These are phyloP conservation scores for Odontocolon sp. DNA, from an alignment of 2,888 invertebrate species.

Conservation along the genomic window DNA sequence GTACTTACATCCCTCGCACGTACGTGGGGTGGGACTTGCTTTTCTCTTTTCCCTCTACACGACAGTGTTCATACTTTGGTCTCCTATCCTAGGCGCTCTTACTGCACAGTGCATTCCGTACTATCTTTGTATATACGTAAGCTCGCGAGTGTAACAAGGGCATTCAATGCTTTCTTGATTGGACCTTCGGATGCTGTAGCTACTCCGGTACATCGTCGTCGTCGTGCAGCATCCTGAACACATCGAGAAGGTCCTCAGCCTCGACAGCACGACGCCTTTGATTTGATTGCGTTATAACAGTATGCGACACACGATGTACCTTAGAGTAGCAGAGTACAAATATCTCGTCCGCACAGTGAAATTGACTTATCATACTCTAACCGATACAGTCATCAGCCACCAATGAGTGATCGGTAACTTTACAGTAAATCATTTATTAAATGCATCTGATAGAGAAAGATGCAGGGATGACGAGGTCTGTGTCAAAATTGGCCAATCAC, in stretches of 20 bases:
- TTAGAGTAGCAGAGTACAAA: constrained; percentile 12
- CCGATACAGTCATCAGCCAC: background rate
- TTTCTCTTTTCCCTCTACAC: constrained; percentile 11
- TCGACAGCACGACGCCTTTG: constrained; percentile 51
- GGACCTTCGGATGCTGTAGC: constrained; percentile 68
- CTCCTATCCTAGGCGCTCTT: too few relatives aligned
- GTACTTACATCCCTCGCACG: constrained; percentile 62
- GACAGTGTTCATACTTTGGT: background rate
- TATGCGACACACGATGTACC: constrained; percentile 36
- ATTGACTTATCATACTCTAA: background rate
- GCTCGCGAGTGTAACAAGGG: constrained; percentile 71
- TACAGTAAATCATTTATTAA: too few relatives aligned
- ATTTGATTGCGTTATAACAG: constrained; percentile 61
- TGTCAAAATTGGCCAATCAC: too few relatives aligned
- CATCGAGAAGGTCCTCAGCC: background rate
- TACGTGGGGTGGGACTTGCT: constrained; percentile 17
- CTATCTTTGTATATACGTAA: constrained; percentile 15
- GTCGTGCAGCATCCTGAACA: constrained; percentile 28
- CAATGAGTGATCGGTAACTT: too few relatives aligned
- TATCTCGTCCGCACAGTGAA: background rate
- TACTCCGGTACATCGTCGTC: constrained; percentile 53
- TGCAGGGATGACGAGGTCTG: too few relatives aligned
- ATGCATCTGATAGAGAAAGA: too few relatives aligned
- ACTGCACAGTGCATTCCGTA: too few relatives aligned
- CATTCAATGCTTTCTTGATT: constrained; percentile 77